These are phyloP conservation scores for Chalcis sispes DNA, from an alignment of 2,888 invertebrate species.

Conservation along the genomic window DNA sequence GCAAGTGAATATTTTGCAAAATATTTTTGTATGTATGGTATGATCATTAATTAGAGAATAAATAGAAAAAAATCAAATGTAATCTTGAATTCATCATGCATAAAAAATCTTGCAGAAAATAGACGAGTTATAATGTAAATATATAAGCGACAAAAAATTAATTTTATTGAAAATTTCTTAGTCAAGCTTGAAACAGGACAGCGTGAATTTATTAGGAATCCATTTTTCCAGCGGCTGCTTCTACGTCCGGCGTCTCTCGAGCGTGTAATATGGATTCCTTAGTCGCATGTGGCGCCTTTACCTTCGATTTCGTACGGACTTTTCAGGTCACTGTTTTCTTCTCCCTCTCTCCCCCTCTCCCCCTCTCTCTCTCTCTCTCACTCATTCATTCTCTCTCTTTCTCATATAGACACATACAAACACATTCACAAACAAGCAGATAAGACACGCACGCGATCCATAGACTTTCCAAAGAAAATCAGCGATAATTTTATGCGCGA, in stretches of 20 bases:
- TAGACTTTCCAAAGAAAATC: slow-evolving; percentile 55
- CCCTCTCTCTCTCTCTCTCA: slow-evolving; percentile 20
- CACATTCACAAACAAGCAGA: no score
- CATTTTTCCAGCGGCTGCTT: slow-evolving; percentile 41
- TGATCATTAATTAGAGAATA: no score
- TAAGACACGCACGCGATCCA: no score
- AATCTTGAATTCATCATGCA: no score
- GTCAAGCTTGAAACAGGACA: slow-evolving; percentile 10
- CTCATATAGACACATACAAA: no score
- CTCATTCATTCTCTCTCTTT: no score
- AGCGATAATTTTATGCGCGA: slow-evolving; percentile 42
- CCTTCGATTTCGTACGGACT: slow-evolving; percentile 54
- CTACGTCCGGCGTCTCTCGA: slow-evolving; percentile 19
- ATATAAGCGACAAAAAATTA: slow-evolving; percentile 13
- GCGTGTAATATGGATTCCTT: slow-evolving; percentile 48
- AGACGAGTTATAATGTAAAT: no score
- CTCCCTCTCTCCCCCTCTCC: not conserved
- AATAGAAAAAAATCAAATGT: no score
- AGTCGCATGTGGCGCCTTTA: slow-evolving; percentile 31
- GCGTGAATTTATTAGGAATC: slow-evolving; percentile 47
- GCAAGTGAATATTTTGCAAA: no score
- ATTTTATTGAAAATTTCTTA: slow-evolving; percentile 25
- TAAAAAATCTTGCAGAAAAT: no score
- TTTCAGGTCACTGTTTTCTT: slow-evolving; percentile 52
- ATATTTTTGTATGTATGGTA: no score